A percentile compares a stretch with the other conserved stretches of the same genome.
These are phyloP conservation scores for Diarsia dahlii DNA, from an alignment of 2,888 invertebrate species.

Conservation along the genomic window DNA sequence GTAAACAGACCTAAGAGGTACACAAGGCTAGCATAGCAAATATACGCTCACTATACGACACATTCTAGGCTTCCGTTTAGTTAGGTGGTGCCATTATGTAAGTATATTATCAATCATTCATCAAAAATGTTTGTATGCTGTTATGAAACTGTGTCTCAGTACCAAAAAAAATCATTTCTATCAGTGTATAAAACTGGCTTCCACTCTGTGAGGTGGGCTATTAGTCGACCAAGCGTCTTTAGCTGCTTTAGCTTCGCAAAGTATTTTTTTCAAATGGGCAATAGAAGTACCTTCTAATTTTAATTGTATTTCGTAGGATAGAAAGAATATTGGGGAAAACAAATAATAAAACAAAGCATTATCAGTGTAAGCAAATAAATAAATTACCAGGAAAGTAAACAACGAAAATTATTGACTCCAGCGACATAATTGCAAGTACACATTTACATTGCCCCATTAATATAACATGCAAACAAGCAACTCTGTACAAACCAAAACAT, in stretches of 20 bases:
- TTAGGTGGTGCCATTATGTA: not conserved
- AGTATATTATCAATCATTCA: no score
- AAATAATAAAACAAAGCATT: not conserved
- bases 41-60: not conserved
- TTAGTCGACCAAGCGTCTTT: not conserved
- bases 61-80: slow-evolving; percentile 7
- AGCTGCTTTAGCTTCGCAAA: no score
- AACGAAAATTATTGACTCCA: slow-evolving; percentile 27
- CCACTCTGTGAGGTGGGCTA: not conserved
- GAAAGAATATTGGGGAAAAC: not conserved
- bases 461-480: slow-evolving; percentile 38
- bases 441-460: slow-evolving; percentile 42
- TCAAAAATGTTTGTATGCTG: not conserved
- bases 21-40: slow-evolving; percentile 18
- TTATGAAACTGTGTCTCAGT: not conserved
- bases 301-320: not conserved
- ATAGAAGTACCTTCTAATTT: not conserved
- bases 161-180: not conserved
- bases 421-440: slow-evolving; percentile 39
- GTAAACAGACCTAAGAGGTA: slow-evolving; percentile 28
- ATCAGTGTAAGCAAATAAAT: not conserved
- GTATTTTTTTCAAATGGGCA: not conserved
- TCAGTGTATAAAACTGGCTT: not conserved
- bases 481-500: slow-evolving; percentile 50
- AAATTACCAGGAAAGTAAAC: slow-evolving; percentile 32